Evolutionary conservation across 35 echinoderm and acorn worm species (phyloP), one percentile per base, ranked within the genome.

Genomic region (Lytechinus variegatus): DNA sequence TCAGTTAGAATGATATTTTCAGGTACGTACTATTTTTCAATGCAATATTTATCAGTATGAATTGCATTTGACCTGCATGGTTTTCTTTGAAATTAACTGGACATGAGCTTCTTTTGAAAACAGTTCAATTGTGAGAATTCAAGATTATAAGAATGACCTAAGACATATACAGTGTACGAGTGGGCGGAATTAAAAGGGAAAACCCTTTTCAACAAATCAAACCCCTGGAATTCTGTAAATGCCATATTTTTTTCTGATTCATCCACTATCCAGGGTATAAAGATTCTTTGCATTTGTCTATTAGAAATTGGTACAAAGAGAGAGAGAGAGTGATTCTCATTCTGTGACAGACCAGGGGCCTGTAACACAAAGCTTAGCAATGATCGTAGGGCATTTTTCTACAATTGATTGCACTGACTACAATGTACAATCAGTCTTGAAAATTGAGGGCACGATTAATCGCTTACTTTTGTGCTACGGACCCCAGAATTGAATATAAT

Each of bases 401-500:
- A 44, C 2, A 2, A 44, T 44, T 44, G 33, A 44, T 44, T 44
- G 33, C 33, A 44, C 2, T 44, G 33, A 44, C 33, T 44, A 44
- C 33, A 44, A 44, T 44, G 33, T 44, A 44, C 33, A 44, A 44
- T 44, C 33, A 44, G 33, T 44, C 33, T 44, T 44, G 33, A 44
- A 44, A 44, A 44, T 44, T 2, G 2, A 44, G 33, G 1, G 33
- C 2, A 44, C 33, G 33, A 44, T 44, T 44, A 44, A 44, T 44
- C 33, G 33, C 33, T 44, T 44, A 44, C 33, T 44, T 44, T 44
- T 44, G 33, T 44, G 33, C 33, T n/a, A 24, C 66, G n/a, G 66
- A 79, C 66, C 33, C 33, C 66, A 79, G 66, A 79, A 79, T 79
- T 79, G 66, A 79, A 79, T 79, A 79, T 79, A 79, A 79, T 79